Conservation (phyloP, 2,888 invertebrate species). For the Clivina fossor region DNA sequence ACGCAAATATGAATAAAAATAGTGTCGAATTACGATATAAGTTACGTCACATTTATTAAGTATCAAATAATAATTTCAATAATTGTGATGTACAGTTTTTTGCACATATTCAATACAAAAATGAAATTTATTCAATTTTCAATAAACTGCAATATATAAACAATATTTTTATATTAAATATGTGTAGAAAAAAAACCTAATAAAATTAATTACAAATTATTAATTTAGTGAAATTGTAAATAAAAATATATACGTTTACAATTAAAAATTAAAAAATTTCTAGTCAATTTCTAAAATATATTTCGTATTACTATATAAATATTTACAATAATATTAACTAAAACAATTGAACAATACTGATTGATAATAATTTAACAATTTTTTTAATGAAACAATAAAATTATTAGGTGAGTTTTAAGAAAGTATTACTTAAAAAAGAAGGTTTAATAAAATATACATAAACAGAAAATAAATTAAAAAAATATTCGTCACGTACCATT, state of each 20-base stretch:
- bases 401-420: no score
- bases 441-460: constrained; percentile 26
- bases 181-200: not conserved
- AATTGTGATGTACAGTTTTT: not conserved
- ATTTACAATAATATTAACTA: constrained; percentile 16
- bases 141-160: not conserved
- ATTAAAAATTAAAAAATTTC: not conserved
- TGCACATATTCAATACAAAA: not conserved
- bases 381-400: no score
- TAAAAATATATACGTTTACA: constrained; percentile 10
- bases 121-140: not conserved
- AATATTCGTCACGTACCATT: constrained; percentile 77
- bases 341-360: constrained; percentile 16
- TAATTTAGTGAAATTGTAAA: no score
- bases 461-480: constrained; percentile 30
- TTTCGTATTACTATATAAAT: constrained; percentile 8
- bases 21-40: no score
- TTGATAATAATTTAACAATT: no score
- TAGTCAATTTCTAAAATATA: constrained; percentile 9
- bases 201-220: no score
- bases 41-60: no score
- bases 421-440: no score
- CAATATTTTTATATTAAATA: not conserved
- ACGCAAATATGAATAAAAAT: no score
- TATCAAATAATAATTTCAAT: not conserved